Conservation (phyloP, 1,140 invertebrate species). For the Ostrea denselamellosa region DNA sequence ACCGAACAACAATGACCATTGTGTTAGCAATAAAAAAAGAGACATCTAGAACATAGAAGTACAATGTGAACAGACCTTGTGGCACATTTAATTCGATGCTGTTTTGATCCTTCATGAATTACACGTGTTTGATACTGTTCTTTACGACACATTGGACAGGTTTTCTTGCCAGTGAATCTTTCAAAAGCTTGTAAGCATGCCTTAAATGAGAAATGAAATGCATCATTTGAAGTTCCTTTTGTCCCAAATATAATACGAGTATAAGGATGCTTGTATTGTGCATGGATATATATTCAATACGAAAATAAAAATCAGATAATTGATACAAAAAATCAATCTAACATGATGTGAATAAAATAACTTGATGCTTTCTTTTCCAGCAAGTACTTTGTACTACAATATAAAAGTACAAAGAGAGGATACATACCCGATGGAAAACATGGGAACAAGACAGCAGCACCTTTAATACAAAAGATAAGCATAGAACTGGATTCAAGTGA, state of each 20-base stretch:
- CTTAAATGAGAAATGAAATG: neutral
- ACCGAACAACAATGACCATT: neutral
- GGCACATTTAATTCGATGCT: slow-evolving; percentile 69
- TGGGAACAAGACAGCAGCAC: slow-evolving; percentile 78
- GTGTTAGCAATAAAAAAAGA: neutral
- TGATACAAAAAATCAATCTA: no score
- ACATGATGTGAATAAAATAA: no score
- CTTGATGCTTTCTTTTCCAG: no score
- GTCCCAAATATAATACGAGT: no score
- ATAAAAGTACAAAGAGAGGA: no score
- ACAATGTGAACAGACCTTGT: neutral
- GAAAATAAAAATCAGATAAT: no score
- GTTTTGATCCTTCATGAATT: slow-evolving; percentile 75
- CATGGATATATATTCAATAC: no score
- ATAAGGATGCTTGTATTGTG: no score
- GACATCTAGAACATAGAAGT: no score
- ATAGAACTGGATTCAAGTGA: neutral
- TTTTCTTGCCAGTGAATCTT: slow-evolving; percentile 75
- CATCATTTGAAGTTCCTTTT: no score
- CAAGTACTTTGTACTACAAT: no score
- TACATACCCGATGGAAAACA: slow-evolving; percentile 77
- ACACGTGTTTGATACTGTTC: slow-evolving; percentile 77
- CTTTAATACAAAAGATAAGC: slow-evolving; percentile 60
- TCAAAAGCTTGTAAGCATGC: slow-evolving; percentile 78
- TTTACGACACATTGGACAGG: slow-evolving; percentile 78